phyloP scores from a whole-genome alignment of 2,797 vertebrate species.

The Acipenser oxyrinchus region DNA sequence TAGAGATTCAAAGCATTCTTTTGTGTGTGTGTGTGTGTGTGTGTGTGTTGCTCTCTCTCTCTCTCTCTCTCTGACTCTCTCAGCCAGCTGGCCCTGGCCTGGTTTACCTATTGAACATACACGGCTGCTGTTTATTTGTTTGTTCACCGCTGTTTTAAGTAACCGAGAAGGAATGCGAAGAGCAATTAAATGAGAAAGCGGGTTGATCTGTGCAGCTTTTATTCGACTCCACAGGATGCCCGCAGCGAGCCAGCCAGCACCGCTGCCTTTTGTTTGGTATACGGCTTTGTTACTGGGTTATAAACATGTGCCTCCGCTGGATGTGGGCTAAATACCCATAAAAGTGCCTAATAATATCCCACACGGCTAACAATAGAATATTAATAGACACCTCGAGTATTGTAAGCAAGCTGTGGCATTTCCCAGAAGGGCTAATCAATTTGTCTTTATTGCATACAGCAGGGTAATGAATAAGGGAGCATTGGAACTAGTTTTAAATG shows the following conservation, averaged over 20 bases:
- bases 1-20: too few species aligned
- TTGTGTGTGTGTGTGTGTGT: too few species aligned
- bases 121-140: conserved; percentile 17
- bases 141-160: conserved; percentile 47
- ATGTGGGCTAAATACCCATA: conserved; percentile 23
- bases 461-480: too few species aligned
- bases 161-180: conserved; percentile 27
- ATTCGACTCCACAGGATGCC: conserved; percentile 19
- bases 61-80: not conserved
- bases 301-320: conserved; percentile 31
- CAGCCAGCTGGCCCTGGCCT: conserved; percentile 22
- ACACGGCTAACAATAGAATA: too few species aligned
- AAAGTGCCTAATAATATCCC: conserved; percentile 11
- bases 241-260: not conserved
- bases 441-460: too few species aligned
- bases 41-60: conserved; percentile 1
- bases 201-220: conserved; percentile 39
- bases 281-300: conserved; percentile 14
- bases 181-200: conserved; percentile 41
- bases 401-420: too few species aligned
- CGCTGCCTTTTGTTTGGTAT: conserved; percentile 18
- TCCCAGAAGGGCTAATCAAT: too few species aligned
- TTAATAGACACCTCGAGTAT: too few species aligned
- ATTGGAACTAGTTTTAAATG: too few species aligned
- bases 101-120: conserved; percentile 30